Evolutionary conservation across 2,113 vertebrate species (phyloP).

Genomic region (Psophia crepitans): DNA sequence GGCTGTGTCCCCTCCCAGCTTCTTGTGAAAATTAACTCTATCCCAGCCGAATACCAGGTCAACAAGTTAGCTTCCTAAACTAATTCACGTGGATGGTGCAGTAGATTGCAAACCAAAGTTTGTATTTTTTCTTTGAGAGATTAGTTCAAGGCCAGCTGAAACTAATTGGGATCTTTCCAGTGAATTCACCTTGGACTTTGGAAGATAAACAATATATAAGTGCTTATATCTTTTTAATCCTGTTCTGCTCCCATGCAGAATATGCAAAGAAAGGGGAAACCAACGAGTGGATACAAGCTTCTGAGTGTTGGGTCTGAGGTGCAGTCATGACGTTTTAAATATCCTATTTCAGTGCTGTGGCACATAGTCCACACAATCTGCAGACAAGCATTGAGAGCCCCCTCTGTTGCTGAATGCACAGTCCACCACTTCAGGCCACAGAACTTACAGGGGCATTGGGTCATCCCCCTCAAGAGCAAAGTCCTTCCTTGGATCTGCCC

Average conservation of each 20-base stretch:
- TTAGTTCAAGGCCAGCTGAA: background rate
- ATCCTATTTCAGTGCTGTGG: background rate
- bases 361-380: background rate
- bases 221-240: background rate
- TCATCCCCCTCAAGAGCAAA: background rate
- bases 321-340: background rate
- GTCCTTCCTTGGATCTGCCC: background rate
- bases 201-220: background rate
- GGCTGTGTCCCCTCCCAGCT: too few species aligned
- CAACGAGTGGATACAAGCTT: background rate
- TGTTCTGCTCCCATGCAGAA: background rate
- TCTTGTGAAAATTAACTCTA: too few species aligned
- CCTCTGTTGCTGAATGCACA: fast-evolving
- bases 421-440: background rate
- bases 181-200: background rate
- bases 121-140: background rate
- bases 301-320: background rate
- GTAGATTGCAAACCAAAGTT: constrained; percentile 9
- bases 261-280: background rate
- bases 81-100: background rate
- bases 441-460: background rate
- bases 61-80: background rate
- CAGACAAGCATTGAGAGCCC: background rate
- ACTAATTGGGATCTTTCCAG: background rate
- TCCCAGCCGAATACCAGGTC: too few species aligned